Base-by-base conservation (phyloP, 2,888 invertebrate genomes). In the Standfussiana lucernea region DNA sequence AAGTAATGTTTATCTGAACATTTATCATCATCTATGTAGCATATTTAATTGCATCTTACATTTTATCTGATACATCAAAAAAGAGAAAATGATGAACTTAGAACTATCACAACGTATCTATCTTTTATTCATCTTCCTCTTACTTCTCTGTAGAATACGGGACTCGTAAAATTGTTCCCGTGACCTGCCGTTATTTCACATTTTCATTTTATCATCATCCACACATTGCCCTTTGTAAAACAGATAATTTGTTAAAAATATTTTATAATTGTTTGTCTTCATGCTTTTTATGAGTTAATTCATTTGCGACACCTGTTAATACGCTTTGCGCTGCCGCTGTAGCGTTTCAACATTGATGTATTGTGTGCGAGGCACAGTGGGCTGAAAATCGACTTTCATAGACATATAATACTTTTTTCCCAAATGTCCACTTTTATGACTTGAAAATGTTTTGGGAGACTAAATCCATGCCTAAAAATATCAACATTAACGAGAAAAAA, bases 291-390 rank as follows among this genome's bases (percentile, higher is more conserved):
- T 15, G 61, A 35, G 68, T 50, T 53, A 47, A 72, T 74, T 53
- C 7, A 65, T 56, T 77, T 82, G 37, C 61, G 61, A 76, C 72
- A 66, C 45, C 40, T 64, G 50, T 56, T 47, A 70, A n/a, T 76
- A 69, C 59, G 81, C 77, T 79, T 72, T 75, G 84, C 77, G 69
- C 75, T 64, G 64, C n/a, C 77, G 62, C 77, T 77, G 69, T 42
- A 47, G 47, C 37, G 62, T 86, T 81, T 74, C 77, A 81, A 83
- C 68, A 81, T 72, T 68, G 32, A 68, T 72, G 62, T 73, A 84
- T 86, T 84, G n/a, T n/a, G n/a, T n/a, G n/a, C n/a, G n/a, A n/a
- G n/a, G n/a, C n/a, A n/a, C n/a, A n/a, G n/a, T n/a, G n/a, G n/a
- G n/a, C n/a, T n/a, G n/a, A n/a, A n/a, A n/a, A n/a, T n/a, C n/a